Conservation (phyloP, 2,113 vertebrate genomes). For the Salminus brasiliensis region DNA sequence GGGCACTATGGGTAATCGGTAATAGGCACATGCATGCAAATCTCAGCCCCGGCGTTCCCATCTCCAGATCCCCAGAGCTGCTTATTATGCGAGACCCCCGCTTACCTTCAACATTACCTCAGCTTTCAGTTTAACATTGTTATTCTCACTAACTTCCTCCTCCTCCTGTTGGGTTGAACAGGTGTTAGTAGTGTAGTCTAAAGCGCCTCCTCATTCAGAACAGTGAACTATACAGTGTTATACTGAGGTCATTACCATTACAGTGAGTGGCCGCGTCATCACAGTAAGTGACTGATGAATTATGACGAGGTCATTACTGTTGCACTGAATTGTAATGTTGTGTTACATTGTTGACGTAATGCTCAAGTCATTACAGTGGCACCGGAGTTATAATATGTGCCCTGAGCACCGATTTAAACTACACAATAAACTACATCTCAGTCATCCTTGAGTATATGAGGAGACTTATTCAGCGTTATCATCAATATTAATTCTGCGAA, state of each 20-base stretch:
- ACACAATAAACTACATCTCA: no score
- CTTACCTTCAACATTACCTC: no score
- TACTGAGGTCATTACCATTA: not conserved
- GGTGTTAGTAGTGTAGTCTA: not conserved
- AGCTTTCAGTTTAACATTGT: slow-evolving; percentile 63
- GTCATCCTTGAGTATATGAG: no score
- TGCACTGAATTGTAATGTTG: not conserved
- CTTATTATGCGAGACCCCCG: slow-evolving; percentile 43
- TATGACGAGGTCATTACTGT: not conserved
- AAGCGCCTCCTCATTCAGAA: not conserved
- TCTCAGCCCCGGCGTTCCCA: not conserved
- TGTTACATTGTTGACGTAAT: no score
- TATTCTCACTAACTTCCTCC: slow-evolving; percentile 62
- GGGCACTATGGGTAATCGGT: not conserved
- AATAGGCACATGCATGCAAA: slow-evolving; percentile 52
- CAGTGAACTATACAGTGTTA: no score
- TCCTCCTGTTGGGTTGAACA: slow-evolving; percentile 66
- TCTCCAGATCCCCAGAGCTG: not conserved
- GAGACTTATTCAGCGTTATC: no score
- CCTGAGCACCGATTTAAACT: no score
- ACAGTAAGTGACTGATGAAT: no score
- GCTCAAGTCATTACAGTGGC: not conserved
- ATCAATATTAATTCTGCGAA: no score
- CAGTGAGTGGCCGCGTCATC: not conserved
- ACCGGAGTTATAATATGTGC: no score